Conservation (phyloP, 2,888 invertebrate genomes). For the Lissocephala sabroskyi region DNA sequence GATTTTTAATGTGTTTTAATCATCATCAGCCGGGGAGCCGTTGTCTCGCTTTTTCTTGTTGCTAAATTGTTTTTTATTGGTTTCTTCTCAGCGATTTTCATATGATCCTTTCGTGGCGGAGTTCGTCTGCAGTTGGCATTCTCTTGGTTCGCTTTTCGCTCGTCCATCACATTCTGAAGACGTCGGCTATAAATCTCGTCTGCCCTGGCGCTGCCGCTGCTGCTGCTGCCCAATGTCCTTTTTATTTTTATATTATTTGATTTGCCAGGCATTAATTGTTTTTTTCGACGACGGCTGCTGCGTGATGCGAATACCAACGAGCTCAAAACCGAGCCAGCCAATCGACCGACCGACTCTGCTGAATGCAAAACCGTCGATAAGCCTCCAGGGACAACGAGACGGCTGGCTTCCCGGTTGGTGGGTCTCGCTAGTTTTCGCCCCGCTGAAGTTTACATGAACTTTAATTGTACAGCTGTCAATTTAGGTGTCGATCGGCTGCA, state of each 20-base stretch:
- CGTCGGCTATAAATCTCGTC: constrained; percentile 67
- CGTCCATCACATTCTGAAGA: constrained; percentile 52
- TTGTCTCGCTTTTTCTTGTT: constrained; percentile 1
- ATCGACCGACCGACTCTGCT: too few species aligned
- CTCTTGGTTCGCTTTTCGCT: constrained; percentile 5
- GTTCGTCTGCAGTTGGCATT: neutral
- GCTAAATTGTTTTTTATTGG: constrained; percentile 55
- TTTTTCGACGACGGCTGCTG: constrained; percentile 26
- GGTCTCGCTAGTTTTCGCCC: neutral
- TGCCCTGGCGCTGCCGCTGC: constrained; percentile 58
- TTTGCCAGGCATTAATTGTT: constrained; percentile 61
- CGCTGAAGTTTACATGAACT: constrained; percentile 18
- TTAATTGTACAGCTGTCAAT: constrained; percentile 39
- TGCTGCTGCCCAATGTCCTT: constrained; percentile 48
- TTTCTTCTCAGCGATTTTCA: constrained; percentile 33
- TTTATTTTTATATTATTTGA: constrained; percentile 59
- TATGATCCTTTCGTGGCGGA: constrained; percentile 50
- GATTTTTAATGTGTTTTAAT: constrained; percentile 73
- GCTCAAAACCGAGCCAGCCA: too few species aligned
- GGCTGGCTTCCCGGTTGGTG: too few species aligned
- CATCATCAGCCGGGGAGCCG: constrained; percentile 38
- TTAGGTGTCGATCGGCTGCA: constrained; percentile 45
- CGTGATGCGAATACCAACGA: constrained; percentile 27
- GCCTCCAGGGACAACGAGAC: too few species aligned
- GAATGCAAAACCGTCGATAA: too few species aligned